phyloP scores from a whole-genome alignment of 2,888 invertebrate species.

The Drosophila meridionalis region DNA sequence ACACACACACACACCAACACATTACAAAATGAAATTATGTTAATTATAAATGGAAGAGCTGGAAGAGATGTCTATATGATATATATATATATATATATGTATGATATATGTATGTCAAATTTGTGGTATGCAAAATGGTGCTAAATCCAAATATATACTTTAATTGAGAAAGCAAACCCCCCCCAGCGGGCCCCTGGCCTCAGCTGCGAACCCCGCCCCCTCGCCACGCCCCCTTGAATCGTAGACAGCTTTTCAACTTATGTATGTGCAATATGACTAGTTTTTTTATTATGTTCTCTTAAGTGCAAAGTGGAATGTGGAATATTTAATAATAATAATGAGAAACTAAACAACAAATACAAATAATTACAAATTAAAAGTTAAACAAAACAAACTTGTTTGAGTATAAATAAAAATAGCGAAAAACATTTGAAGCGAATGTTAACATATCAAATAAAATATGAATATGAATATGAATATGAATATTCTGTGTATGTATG shows the following conservation, averaged over 20 bases:
- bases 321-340: slow-evolving; percentile 12
- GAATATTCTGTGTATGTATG: slow-evolving; percentile 22
- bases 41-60: slow-evolving; percentile 58
- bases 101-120: slow-evolving; percentile 40
- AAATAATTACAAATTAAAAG: not conserved
- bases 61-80: slow-evolving; percentile 29
- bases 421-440: slow-evolving; percentile 60
- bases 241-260: slow-evolving; percentile 73
- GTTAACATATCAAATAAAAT: slow-evolving; percentile 74
- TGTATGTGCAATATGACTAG: slow-evolving; percentile 86
- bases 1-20: slow-evolving; percentile 41
- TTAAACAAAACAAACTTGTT: slow-evolving; percentile 6
- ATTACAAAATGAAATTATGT: slow-evolving; percentile 78
- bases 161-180: slow-evolving; percentile 41
- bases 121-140: slow-evolving; percentile 83
- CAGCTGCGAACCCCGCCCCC: slow-evolving; percentile 12
- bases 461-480: slow-evolving; percentile 44
- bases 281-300: slow-evolving; percentile 74
- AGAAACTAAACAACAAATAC: not conserved
- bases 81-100: slow-evolving; percentile 22
- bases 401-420: slow-evolving; percentile 29
- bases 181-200: slow-evolving; percentile 16
- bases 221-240: slow-evolving; percentile 21
- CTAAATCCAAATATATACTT: slow-evolving; percentile 85
- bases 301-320: slow-evolving; percentile 43